phyloP scores from a whole-genome alignment of 2,888 invertebrate species.

The Leucoma salicis region DNA sequence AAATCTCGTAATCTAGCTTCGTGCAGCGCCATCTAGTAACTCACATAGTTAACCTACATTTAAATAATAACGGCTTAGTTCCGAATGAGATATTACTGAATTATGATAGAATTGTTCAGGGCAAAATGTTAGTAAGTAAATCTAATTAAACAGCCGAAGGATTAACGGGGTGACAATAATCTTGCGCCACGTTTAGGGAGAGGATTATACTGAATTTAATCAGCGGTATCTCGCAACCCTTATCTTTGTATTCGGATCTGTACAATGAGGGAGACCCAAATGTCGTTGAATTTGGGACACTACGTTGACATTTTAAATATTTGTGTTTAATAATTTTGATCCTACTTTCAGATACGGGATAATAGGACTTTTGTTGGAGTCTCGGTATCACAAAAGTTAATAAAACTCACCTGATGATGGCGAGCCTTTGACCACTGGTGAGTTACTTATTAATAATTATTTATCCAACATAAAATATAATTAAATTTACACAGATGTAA shows the following conservation, averaged over 20 bases:
- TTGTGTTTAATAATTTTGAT: not conserved
- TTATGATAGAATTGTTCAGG: constrained; percentile 17
- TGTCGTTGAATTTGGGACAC: not conserved
- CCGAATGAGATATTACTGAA: constrained; percentile 25
- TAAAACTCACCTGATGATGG: too few relatives aligned
- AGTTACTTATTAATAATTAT: too few relatives aligned
- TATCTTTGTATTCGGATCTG: constrained; percentile 30
- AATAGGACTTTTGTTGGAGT: not conserved
- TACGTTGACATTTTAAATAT: constrained; percentile 1
- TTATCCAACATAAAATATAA: too few relatives aligned
- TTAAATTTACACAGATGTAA: too few relatives aligned
- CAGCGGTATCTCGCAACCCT: constrained; percentile 58
- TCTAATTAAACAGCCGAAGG: constrained; percentile 69
- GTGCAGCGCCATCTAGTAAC: not conserved
- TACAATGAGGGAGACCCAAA: constrained; percentile 18
- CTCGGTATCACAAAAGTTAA: too few relatives aligned
- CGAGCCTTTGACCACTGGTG: too few relatives aligned
- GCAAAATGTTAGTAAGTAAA: constrained; percentile 35
- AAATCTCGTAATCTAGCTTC: too few relatives aligned
- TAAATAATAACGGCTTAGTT: constrained; percentile 5
- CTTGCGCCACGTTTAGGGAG: constrained; percentile 58
- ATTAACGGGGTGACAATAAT: constrained; percentile 80
- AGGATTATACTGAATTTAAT: constrained; percentile 76
- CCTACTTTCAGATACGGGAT: not conserved
- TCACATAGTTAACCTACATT: not conserved